These are phyloP conservation scores for Colletes gigas DNA, from an alignment of 1,140 invertebrate genomes.

Conservation along the genomic window DNA sequence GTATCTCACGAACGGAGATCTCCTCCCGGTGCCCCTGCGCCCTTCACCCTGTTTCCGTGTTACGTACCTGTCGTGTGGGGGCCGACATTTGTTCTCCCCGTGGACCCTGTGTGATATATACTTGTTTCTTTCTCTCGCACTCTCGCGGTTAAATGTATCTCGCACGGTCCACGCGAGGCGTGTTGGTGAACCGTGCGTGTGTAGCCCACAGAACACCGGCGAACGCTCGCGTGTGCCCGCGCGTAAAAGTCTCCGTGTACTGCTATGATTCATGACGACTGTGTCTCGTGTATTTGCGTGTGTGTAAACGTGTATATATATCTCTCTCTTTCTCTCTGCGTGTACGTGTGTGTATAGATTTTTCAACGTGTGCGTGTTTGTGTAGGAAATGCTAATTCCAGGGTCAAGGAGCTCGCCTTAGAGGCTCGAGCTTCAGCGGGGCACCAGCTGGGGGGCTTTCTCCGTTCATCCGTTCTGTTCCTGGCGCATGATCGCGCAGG, in stretches of 20 bases:
- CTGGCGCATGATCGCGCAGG: slow-evolving; percentile 7
- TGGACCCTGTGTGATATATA: background rate
- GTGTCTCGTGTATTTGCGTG: background rate
- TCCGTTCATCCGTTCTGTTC: background rate
- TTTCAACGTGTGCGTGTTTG: slow-evolving; percentile 4
- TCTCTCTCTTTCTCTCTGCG: background rate
- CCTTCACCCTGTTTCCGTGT: slow-evolving; percentile 55
- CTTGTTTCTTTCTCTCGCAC: background rate
- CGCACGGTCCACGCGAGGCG: background rate
- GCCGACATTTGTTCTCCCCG: slow-evolving; percentile 15
- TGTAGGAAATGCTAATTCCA: slow-evolving; percentile 42
- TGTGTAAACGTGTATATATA: background rate
- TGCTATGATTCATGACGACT: slow-evolving; percentile 30
- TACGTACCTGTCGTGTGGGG: slow-evolving; percentile 54
- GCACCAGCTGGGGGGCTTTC: slow-evolving; percentile 47
- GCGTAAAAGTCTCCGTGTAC: slow-evolving; percentile 27
- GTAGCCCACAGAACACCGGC: background rate
- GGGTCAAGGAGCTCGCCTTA: slow-evolving; percentile 24
- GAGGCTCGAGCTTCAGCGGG: slow-evolving; percentile 14
- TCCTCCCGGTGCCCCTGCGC: slow-evolving; percentile 56
- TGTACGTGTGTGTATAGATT: background rate
- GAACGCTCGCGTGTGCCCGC: slow-evolving; percentile 28
- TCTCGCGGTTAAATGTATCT: background rate
- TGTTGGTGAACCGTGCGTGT: slow-evolving; percentile 11
- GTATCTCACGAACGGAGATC: slow-evolving; percentile 38